Percentiles rank a stretch among this genome's conserved stretches.
Conservation (phyloP, 1,140 invertebrate genomes). For the Drosophila leontia region DNA sequence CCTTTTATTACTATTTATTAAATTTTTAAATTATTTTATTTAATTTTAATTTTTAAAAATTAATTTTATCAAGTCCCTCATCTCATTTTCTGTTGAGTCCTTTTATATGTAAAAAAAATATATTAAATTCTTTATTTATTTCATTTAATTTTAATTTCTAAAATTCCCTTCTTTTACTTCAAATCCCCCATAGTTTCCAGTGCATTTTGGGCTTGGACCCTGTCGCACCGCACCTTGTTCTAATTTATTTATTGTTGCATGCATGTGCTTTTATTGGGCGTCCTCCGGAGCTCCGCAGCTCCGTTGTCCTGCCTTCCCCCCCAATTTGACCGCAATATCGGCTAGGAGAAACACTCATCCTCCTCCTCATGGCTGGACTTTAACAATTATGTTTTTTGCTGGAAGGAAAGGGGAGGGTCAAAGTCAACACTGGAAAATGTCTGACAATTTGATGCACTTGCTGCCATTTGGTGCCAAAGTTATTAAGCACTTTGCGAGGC, state of each 20-base stretch:
- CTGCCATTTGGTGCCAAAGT: conserved; percentile 76
- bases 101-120: too few species aligned
- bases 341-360: background rate
- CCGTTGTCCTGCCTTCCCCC: too few species aligned
- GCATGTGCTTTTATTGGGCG: conserved; percentile 77
- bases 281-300: background rate
- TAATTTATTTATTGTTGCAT: conserved; percentile 79
- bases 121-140: too few species aligned
- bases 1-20: too few species aligned
- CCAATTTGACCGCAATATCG: conserved; percentile 42
- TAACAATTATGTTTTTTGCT: conserved; percentile 70
- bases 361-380: conserved; percentile 35
- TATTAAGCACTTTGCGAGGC: conserved; percentile 58
- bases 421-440: conserved; percentile 68
- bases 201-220: conserved; percentile 6
- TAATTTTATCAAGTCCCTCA: too few species aligned
- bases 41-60: too few species aligned
- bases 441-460: conserved; percentile 78
- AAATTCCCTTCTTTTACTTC: background rate
- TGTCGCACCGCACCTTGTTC: conserved; percentile 67
- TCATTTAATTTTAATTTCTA: background rate
- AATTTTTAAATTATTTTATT: too few species aligned
- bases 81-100: too few species aligned
- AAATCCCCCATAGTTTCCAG: background rate
- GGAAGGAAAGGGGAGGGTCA: conserved; percentile 42